These are phyloP conservation scores for Oreochromis niloticus DNA, from an alignment of 2,113 vertebrate genomes.

Conservation along the genomic window DNA sequence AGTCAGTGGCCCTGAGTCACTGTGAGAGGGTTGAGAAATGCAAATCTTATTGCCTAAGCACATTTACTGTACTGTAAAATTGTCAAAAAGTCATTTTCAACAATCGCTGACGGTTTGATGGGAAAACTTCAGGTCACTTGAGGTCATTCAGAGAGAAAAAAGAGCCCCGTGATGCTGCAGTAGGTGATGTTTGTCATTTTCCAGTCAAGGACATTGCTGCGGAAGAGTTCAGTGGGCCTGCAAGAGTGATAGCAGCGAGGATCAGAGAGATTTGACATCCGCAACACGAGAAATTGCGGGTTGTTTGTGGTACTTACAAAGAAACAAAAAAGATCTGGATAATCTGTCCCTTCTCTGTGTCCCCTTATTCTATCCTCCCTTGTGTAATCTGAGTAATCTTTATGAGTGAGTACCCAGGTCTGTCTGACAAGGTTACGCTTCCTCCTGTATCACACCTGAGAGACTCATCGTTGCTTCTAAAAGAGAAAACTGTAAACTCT, in stretches of 20 bases:
- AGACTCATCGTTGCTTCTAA: constrained; percentile 20
- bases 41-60: not conserved
- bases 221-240: constrained; percentile 9
- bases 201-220: constrained; percentile 29
- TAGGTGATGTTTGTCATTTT: constrained; percentile 32
- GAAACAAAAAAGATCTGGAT: constrained; percentile 1
- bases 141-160: not conserved
- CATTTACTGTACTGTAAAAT: not conserved
- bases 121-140: not conserved
- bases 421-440: constrained; percentile 47
- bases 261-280: not conserved
- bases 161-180: constrained; percentile 14
- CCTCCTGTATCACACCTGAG: constrained; percentile 26
- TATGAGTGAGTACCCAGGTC: constrained; percentile 22
- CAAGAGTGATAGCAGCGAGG: constrained; percentile 13
- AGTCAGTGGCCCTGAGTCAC: not conserved
- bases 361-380: not conserved
- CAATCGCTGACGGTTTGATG: not conserved
- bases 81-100: not conserved
- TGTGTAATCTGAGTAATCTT: constrained; percentile 15
- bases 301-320: not conserved
- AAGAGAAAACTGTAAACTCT: constrained; percentile 8
- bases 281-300: constrained; percentile 7
- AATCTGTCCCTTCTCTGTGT: not conserved
- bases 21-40: not conserved